A percentile compares a stretch with the other conserved stretches of the same genome.
phyloP scores from a whole-genome alignment of 2,113 vertebrate species.

The Pagrus major region DNA sequence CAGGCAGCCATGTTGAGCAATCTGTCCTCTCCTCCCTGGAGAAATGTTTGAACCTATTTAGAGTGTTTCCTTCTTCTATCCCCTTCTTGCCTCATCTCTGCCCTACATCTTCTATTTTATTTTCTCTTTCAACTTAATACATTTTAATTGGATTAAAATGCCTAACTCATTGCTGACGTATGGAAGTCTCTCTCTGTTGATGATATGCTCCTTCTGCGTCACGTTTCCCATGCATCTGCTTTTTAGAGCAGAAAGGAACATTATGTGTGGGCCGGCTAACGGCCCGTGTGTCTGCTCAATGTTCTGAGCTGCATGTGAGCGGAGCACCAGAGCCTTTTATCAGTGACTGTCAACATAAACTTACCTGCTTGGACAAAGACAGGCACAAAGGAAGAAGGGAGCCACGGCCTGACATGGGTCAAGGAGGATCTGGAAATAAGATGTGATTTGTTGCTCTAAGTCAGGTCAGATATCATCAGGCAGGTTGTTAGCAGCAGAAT shows the following conservation, averaged over 20 bases:
- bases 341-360: slow-evolving; percentile 46
- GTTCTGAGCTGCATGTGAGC: slow-evolving; percentile 58
- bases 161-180: background rate
- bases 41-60: slow-evolving; percentile 38
- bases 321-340: slow-evolving; percentile 53
- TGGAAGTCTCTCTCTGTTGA: background rate
- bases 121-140: background rate
- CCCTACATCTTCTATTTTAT: background rate
- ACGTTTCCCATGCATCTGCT: slow-evolving; percentile 56
- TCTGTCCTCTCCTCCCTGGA: slow-evolving; percentile 16
- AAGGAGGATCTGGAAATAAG: slow-evolving; percentile 43
- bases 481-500: slow-evolving; percentile 15
- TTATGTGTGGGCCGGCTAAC: slow-evolving; percentile 51
- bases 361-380: slow-evolving; percentile 57
- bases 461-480: slow-evolving; percentile 44
- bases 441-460: slow-evolving; percentile 47
- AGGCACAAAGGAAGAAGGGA: slow-evolving; percentile 27
- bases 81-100: slow-evolving; percentile 7
- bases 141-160: slow-evolving; percentile 28
- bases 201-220: slow-evolving; percentile 7
- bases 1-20: slow-evolving; percentile 55
- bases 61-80: background rate
- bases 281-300: slow-evolving; percentile 46
- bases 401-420: slow-evolving; percentile 43
- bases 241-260: slow-evolving; percentile 76